Evolutionary conservation across 2,888 invertebrate species (phyloP).

Genomic region (Ichneumoninae sp.): DNA sequence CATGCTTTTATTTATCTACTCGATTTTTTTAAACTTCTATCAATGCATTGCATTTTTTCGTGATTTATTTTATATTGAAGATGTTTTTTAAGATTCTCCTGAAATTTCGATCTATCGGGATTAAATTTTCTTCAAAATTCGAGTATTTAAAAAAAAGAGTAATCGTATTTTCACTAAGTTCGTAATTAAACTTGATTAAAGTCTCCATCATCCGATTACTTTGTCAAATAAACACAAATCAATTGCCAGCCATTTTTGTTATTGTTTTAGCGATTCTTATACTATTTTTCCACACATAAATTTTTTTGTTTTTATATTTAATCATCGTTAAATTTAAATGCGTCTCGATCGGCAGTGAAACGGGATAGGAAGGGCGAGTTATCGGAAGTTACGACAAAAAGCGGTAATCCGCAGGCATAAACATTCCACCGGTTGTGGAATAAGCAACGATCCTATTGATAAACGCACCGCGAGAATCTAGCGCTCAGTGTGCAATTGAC

Average conservation of each 20-base stretch:
- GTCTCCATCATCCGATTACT: no score
- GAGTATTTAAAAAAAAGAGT: no score
- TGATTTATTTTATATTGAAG: no score
- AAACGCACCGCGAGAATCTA: constrained; percentile 41
- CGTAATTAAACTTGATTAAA: no score
- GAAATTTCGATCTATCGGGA: no score
- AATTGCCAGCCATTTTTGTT: not conserved
- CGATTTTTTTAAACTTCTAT: no score
- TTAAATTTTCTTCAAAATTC: no score
- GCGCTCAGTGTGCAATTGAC: constrained; percentile 52
- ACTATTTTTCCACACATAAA: not conserved
- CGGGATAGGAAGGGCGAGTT: not conserved
- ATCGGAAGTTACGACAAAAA: constrained; percentile 7
- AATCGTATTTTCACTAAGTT: no score
- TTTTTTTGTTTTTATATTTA: not conserved
- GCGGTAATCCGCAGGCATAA: not conserved
- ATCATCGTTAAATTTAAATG: not conserved
- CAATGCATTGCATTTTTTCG: no score
- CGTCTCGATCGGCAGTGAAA: not conserved
- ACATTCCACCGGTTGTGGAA: constrained; percentile 25
- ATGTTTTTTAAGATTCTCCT: no score
- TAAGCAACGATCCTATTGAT: constrained; percentile 21
- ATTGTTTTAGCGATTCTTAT: not conserved
- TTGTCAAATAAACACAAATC: no score
- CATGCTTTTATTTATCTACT: no score